phyloP scores from a whole-genome alignment of 2,113 vertebrate genomes.

The Epinephelus cyanopodus region DNA sequence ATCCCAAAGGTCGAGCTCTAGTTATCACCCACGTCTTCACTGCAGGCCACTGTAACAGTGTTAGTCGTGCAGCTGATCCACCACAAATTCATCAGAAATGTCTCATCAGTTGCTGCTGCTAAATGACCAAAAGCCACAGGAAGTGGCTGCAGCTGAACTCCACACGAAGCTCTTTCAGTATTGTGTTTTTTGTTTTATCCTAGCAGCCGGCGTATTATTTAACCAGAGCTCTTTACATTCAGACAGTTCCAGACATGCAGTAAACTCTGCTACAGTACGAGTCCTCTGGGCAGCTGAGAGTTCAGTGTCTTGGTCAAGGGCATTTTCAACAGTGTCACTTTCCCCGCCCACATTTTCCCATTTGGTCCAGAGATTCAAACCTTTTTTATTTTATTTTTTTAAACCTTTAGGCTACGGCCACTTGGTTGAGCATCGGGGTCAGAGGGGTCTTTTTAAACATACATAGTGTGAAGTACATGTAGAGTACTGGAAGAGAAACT shows the following conservation, averaged over 20 bases:
- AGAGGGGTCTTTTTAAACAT: conserved; percentile 32
- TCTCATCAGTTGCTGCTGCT: neutral
- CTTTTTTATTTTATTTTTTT: neutral
- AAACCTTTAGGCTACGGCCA: conserved; percentile 42
- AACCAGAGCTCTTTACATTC: neutral
- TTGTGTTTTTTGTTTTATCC: neutral
- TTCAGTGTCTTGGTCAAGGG: conserved; percentile 60
- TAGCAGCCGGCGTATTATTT: neutral
- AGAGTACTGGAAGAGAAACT: neutral
- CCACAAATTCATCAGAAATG: neutral
- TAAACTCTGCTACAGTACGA: neutral
- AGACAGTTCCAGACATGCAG: neutral
- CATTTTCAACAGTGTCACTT: conserved; percentile 44
- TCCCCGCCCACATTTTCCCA: conserved; percentile 53
- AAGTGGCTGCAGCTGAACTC: neutral
- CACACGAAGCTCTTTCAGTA: neutral
- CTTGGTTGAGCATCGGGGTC: conserved; percentile 40
- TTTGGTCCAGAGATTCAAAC: conserved; percentile 36
- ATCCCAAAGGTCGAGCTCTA: neutral
- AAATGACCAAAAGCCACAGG: neutral
- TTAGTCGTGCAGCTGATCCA: neutral
- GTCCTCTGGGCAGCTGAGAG: conserved; percentile 42
- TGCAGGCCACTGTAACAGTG: no score
- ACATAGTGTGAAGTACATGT: conserved; percentile 18
- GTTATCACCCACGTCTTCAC: neutral